Base-by-base conservation (phyloP, 92 coral and sea anemone species). In the Bergia puertoricense region DNA sequence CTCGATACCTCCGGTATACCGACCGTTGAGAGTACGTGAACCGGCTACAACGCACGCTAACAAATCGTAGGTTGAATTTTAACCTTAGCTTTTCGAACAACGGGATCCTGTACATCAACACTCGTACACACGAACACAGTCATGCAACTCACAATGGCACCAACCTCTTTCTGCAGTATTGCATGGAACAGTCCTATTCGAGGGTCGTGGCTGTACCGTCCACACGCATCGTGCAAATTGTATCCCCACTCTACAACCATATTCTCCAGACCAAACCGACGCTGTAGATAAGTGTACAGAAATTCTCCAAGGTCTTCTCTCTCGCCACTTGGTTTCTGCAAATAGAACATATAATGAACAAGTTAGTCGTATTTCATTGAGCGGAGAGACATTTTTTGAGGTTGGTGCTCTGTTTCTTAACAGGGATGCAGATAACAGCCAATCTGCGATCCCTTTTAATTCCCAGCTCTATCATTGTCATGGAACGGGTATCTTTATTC, bases 181-280 rank as follows among this genome's bases (percentile, higher is more conserved):
- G 97, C 95, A 76, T 79, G 89, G 89, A 97, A 97, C 57, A 93
- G 91, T 20, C 94, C 98, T 77, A 97, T 91, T 84, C 98, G 93
- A 4, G 99, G 97, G 51, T 97, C 99, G 76, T 95, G 98, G 42
- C 82, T 91, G 92, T 97, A 97, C 30, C 99, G 77, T 59, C 92
- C 92, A 44, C 99, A 97, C 8, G 98, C 99, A 43, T 97, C 98
- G 75, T 95, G 93, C 84, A 97, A 82, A 79, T 97, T 97, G 85
- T 97, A 97, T 14, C 97, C 96, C 99, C 99, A 97, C 71, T 97
- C 99, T 38, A 91, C 86, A 46, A 96, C 91, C 99, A 97, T 94
- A 80, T 94, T 95, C 81, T 97, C 99, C 43, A 94, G 96, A 45
- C 99, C 99, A 89, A 97, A 97, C 81, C 99, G 93, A 65, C 98